These are phyloP conservation scores for Acinonyx jubatus DNA, from an alignment of 2,113 vertebrate genomes.

Conservation along the genomic window DNA sequence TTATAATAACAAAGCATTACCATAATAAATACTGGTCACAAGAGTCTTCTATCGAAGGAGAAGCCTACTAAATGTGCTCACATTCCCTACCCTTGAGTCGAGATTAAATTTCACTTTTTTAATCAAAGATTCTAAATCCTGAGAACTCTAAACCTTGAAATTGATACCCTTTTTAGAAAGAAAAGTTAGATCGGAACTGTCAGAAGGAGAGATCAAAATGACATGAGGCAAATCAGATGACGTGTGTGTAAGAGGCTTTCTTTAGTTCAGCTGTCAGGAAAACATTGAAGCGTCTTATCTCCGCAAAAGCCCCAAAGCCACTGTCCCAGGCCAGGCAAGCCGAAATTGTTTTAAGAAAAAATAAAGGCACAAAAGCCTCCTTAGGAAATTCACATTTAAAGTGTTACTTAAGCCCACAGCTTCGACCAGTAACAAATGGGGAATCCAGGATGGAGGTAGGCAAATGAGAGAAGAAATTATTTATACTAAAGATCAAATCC, in stretches of 20 bases:
- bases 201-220: slow-evolving; percentile 50
- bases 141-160: slow-evolving; percentile 69
- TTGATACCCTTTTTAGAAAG: slow-evolving; percentile 43
- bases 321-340: slow-evolving; percentile 48
- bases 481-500: slow-evolving; percentile 63
- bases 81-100: slow-evolving; percentile 57
- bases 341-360: slow-evolving; percentile 76
- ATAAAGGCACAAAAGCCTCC: slow-evolving; percentile 64
- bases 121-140: slow-evolving; percentile 73
- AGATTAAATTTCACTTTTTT: slow-evolving; percentile 77
- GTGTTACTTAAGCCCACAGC: slow-evolving; percentile 55
- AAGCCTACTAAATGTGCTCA: slow-evolving; percentile 63
- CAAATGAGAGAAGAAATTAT: slow-evolving; percentile 65
- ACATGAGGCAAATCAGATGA: slow-evolving; percentile 51
- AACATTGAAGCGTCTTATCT: slow-evolving; percentile 30
- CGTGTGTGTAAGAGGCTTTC: background rate
- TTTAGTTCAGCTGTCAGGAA: slow-evolving; percentile 48
- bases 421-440: slow-evolving; percentile 3
- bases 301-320: slow-evolving; percentile 43
- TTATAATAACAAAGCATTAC: slow-evolving; percentile 81
- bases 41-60: slow-evolving; percentile 71
- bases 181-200: slow-evolving; percentile 60
- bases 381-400: slow-evolving; percentile 62
- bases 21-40: slow-evolving; percentile 85
- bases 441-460: background rate